Conservation (phyloP, 1,140 invertebrate species). For the Lanistes nyassanus region DNA sequence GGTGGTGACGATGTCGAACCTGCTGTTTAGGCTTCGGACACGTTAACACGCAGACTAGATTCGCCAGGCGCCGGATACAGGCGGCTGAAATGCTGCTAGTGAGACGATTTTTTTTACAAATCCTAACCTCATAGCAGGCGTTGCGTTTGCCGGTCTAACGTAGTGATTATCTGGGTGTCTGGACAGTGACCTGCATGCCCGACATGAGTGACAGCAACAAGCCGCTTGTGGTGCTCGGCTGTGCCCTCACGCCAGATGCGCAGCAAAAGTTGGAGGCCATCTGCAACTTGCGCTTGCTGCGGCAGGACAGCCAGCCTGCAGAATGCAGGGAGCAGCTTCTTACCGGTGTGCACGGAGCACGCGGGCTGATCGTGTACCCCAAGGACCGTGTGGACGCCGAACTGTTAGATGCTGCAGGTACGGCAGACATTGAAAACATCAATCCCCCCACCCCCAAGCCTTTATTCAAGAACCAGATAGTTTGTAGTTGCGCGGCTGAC, state of each 20-base stretch:
- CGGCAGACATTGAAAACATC: slow-evolving; percentile 11
- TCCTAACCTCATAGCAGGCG: too few relatives aligned
- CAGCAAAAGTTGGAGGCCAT: slow-evolving; percentile 24
- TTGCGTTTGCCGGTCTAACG: too few relatives aligned
- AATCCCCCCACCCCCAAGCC: too few relatives aligned
- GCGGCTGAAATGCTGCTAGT: too few relatives aligned
- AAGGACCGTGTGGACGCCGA: slow-evolving; percentile 86
- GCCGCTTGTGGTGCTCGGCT: slow-evolving; percentile 37
- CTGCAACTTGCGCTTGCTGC: slow-evolving; percentile 37
- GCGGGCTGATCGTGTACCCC: slow-evolving; percentile 83
- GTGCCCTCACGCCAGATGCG: slow-evolving; percentile 31
- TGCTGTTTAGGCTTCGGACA: too few relatives aligned
- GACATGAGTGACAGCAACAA: background rate
- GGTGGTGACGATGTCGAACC: too few relatives aligned
- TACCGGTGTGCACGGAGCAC: slow-evolving; percentile 74
- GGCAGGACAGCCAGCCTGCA: background rate
- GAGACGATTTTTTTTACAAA: too few relatives aligned
- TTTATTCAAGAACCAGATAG: too few relatives aligned
- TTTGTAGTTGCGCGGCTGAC: too few relatives aligned
- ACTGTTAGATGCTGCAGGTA: slow-evolving; percentile 75
- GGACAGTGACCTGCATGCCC: background rate
- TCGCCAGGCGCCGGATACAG: too few relatives aligned
- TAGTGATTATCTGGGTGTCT: too few relatives aligned
- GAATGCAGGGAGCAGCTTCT: slow-evolving; percentile 78
- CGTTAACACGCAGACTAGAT: too few relatives aligned